A percentile compares a stretch with the other conserved stretches of the same genome.
Conservation (phyloP, 2,888 invertebrate genomes). For the Alviniconcha strummeri region DNA sequence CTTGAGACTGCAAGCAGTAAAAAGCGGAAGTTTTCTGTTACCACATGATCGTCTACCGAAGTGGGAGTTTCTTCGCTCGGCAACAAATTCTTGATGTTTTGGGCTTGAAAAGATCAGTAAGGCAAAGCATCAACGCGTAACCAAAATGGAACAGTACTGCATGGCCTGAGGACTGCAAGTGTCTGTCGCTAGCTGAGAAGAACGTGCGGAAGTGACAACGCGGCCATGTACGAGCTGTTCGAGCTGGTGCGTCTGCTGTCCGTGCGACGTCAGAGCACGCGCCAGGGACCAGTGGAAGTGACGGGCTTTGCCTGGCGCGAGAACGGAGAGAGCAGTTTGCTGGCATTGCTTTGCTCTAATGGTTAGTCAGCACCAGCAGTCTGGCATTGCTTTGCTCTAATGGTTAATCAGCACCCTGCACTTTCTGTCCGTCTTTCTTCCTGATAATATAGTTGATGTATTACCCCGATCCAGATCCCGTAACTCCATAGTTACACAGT, state of each 20-base stretch:
- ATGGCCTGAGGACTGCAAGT: neutral
- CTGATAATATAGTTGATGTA: neutral
- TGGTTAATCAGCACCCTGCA: slow-evolving; percentile 46
- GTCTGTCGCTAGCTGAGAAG: neutral
- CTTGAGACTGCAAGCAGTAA: no score
- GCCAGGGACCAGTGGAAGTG: slow-evolving; percentile 47
- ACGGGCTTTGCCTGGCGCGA: slow-evolving; percentile 60
- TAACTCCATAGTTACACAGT: neutral
- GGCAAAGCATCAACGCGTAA: no score
- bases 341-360: slow-evolving; percentile 64
- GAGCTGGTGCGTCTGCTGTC: slow-evolving; percentile 61
- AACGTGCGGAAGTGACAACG: no score
- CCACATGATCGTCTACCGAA: no score
- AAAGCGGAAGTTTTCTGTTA: no score
- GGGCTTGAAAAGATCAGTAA: no score
- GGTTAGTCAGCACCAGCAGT: slow-evolving; percentile 53
- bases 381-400: slow-evolving; percentile 64
- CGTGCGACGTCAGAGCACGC: slow-evolving; percentile 41
- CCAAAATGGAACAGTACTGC: no score
- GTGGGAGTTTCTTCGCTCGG: no score
- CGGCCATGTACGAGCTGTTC: slow-evolving; percentile 61
- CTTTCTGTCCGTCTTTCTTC: no score
- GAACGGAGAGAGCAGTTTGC: slow-evolving; percentile 60
- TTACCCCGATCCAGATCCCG: slow-evolving; percentile 1
- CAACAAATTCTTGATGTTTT: no score